phyloP scores from a whole-genome alignment of 2,113 vertebrate genomes.

The Psilopogon haemacephalus region DNA sequence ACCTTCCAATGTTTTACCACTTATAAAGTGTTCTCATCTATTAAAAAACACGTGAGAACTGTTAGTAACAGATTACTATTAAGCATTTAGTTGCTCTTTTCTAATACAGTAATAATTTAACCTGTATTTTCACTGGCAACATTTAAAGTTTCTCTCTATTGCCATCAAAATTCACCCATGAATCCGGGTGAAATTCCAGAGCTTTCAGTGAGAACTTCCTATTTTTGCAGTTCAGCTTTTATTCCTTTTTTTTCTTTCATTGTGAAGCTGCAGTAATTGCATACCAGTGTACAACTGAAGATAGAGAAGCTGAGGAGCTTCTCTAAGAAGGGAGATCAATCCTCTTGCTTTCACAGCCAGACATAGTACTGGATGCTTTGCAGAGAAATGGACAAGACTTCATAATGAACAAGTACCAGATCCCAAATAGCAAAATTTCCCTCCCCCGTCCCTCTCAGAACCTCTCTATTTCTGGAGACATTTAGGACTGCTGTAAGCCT shows the following conservation, averaged over 20 bases:
- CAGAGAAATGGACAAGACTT: background rate
- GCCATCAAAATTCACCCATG: slow-evolving; percentile 34
- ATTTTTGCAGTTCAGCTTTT: background rate
- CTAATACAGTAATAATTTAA: slow-evolving; percentile 52
- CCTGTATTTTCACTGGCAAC: slow-evolving; percentile 45
- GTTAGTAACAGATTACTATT: slow-evolving; percentile 1
- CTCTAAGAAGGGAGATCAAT: background rate
- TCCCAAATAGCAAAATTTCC: background rate
- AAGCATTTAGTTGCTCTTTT: slow-evolving; percentile 3
- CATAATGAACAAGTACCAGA: background rate
- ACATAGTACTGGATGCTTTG: background rate
- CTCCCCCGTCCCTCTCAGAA: background rate
- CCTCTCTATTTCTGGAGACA: background rate
- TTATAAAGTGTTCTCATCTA: background rate
- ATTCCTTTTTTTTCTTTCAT: background rate
- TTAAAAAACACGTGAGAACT: background rate
- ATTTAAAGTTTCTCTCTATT: slow-evolving; percentile 45
- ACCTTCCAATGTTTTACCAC: background rate
- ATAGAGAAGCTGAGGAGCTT: background rate
- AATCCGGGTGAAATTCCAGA: slow-evolving; percentile 15
- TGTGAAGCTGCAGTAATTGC: background rate
- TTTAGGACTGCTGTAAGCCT: background rate
- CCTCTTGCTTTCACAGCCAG: background rate
- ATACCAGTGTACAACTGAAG: background rate
- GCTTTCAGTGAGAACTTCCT: background rate